Conservation (phyloP, 2,888 invertebrate species). For the Brachypterus glaber region DNA sequence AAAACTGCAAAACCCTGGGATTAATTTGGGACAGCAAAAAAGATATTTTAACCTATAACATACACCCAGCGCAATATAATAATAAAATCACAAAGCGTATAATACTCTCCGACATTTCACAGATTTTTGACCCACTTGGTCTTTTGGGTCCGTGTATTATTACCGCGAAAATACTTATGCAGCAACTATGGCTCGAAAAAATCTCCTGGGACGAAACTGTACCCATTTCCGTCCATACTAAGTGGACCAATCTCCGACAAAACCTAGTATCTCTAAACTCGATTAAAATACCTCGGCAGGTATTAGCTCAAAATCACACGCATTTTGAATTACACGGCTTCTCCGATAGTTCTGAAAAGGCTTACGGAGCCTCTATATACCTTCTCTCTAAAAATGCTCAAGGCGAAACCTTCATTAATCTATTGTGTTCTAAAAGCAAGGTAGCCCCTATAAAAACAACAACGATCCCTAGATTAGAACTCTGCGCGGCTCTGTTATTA, state of each 20-base stretch:
- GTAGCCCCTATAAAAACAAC: too few relatives aligned
- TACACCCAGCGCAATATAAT: background rate
- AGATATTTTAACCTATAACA: slow-evolving; percentile 9
- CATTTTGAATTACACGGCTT: slow-evolving; percentile 7
- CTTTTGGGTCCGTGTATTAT: slow-evolving; percentile 13
- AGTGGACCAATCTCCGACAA: background rate
- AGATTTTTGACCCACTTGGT: slow-evolving; percentile 13
- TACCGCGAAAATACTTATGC: slow-evolving; percentile 5
- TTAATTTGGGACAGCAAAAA: slow-evolving; percentile 6
- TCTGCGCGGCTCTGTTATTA: too few relatives aligned
- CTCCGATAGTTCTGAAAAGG: slow-evolving; percentile 3
- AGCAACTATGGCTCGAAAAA: slow-evolving; percentile 6
- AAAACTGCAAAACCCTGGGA: background rate
- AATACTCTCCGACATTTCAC: slow-evolving; percentile 8
- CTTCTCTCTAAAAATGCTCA: background rate
- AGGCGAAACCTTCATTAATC: background rate
- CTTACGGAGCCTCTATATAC: slow-evolving; percentile 6
- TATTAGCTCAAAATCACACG: background rate
- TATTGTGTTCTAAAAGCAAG: slow-evolving; percentile 6
- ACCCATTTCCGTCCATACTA: background rate
- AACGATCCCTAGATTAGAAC: too few relatives aligned
- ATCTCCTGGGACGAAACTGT: slow-evolving; percentile 5
- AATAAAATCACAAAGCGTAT: slow-evolving; percentile 7
- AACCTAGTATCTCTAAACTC: background rate
- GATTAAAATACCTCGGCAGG: slow-evolving; percentile 2